Evolutionary conservation across 2,888 invertebrate species (phyloP), one percentile per base, ranked within the genome.

Genomic region (Embidobia sp.): DNA sequence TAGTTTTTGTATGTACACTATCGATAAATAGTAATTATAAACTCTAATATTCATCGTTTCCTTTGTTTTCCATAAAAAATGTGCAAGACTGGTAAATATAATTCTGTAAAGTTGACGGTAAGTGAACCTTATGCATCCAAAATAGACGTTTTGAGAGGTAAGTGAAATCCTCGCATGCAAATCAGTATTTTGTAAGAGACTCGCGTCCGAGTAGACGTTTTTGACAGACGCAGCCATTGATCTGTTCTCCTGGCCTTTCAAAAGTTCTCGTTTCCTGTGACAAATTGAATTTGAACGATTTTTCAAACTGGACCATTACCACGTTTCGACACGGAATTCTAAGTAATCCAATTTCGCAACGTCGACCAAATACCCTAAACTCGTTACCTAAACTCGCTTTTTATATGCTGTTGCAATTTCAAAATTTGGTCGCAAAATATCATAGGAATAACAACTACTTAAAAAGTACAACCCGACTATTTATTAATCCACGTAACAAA

Each of bases 101-200:
- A 35, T 4, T 59, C 29, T 59, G 59, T 44, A 59, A 44, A 19
- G 31, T 59, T 59, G 37, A 29, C 16, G 5, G 27, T 31, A 37
- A 49, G 51, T 61, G 55, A 53, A 55, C 63, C 42, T 53, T 72
- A 61, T 61, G 18, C 61, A 48, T 27, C 51, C 53, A 15, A 63
- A 63, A 55, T 35, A 48, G 55, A 63, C 44, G 35, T 42, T 64
- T 64, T 27, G 44, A 67, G 67, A 37, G 74, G 55, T 48, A 67
- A 75, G 61, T 61, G 74, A 75, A 75, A 75, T 74, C 66, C 29
- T 44, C 44, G 13, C 33, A 66, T 74, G 74, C 59, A 74, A 74
- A 66, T 64, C 37, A 26, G 22, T 37, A 46, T 74, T 74, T 46
- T 46, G 74, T 63, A 69, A 75, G 48, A 55, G 44, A 26, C 26